Conservation (phyloP, 2,113 vertebrate genomes). For the Oenanthe oenanthe region DNA sequence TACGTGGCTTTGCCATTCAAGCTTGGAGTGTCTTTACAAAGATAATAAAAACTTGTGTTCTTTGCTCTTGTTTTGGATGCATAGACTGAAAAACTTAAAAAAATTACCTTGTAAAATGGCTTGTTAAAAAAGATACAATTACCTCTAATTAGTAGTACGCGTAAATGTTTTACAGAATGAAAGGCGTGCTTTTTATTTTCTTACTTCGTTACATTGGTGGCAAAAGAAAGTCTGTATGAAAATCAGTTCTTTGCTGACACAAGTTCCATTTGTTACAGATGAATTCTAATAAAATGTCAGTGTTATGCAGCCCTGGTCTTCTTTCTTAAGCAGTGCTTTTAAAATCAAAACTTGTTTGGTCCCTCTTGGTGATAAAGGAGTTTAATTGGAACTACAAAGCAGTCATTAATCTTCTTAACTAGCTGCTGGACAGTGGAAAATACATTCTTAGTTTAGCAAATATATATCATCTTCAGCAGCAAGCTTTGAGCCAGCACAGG, state of each 20-base stretch:
- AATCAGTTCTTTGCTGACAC: conserved; percentile 99
- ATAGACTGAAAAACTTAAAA: conserved; percentile 95
- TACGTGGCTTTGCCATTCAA: conserved; percentile 94
- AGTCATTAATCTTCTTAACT: conserved; percentile 62
- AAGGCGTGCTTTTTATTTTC: conserved; percentile 99
- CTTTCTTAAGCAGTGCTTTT: conserved; percentile 75
- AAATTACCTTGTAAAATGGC: conserved; percentile 90
- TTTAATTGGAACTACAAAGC: conserved; percentile 41
- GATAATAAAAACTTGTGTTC: conserved; percentile 94
- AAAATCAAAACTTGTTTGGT: background rate
- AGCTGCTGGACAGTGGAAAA: conserved; percentile 38
- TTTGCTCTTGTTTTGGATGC: conserved; percentile 99
- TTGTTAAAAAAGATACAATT: conserved; percentile 99
- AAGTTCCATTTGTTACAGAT: conserved; percentile 99
- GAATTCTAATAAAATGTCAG: conserved; percentile 99
- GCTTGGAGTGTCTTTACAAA: conserved; percentile 97
- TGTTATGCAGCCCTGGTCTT: conserved; percentile 94
- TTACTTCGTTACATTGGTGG: conserved; percentile 99
- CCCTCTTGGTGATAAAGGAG: conserved; percentile 5
- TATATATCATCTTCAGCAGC: background rate
- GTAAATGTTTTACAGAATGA: conserved; percentile 99
- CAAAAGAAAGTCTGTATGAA: conserved; percentile 98
- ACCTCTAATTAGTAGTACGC: conserved; percentile 99
- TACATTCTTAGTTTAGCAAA: conserved; percentile 11
- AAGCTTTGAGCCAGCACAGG: background rate